Evolutionary conservation across 1,140 invertebrate genomes (phyloP).

Genomic region (Drosophila azteca): DNA sequence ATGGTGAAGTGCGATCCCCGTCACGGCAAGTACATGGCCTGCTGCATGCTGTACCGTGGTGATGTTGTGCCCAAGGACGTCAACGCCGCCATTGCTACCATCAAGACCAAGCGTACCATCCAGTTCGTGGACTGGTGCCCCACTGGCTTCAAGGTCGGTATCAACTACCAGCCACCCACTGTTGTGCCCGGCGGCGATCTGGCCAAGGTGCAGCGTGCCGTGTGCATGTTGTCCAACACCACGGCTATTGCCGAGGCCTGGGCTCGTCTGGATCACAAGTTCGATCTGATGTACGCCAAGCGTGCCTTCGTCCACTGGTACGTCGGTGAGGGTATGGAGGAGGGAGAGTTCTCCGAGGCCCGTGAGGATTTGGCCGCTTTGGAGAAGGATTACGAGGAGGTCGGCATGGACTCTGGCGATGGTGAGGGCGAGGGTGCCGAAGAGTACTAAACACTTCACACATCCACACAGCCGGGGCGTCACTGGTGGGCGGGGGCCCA

Average conservation of each 20-base stretch:
- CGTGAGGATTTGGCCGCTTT: conserved; percentile 93
- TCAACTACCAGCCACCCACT: conserved; percentile 92
- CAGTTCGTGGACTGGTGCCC: conserved; percentile 97
- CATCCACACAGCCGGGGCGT: conserved; percentile 35
- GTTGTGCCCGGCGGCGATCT: conserved; percentile 93
- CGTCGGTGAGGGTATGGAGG: conserved; percentile 94
- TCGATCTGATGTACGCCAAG: conserved; percentile 93
- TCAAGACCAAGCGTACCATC: conserved; percentile 93
- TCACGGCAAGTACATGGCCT: conserved; percentile 96
- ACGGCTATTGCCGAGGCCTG: conserved; percentile 92
- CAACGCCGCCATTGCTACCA: conserved; percentile 92
- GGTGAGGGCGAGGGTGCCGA: conserved; percentile 89
- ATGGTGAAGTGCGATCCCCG: conserved; percentile 97
- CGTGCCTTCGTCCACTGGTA: conserved; percentile 94
- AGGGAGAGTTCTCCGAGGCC: conserved; percentile 93
- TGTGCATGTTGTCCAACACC: conserved; percentile 92
- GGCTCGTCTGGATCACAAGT: conserved; percentile 92
- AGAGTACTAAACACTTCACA: conserved; percentile 86
- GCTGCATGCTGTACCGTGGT: conserved; percentile 91
- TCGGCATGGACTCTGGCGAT: conserved; percentile 90
- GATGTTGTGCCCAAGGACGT: conserved; percentile 92
- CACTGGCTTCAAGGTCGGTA: conserved; percentile 93
- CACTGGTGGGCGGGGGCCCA: conserved; percentile 48
- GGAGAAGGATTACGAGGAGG: conserved; percentile 94
- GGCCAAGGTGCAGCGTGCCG: conserved; percentile 89